Base-by-base conservation (phyloP, 2,888 invertebrate genomes). In the Melieria picta region DNA sequence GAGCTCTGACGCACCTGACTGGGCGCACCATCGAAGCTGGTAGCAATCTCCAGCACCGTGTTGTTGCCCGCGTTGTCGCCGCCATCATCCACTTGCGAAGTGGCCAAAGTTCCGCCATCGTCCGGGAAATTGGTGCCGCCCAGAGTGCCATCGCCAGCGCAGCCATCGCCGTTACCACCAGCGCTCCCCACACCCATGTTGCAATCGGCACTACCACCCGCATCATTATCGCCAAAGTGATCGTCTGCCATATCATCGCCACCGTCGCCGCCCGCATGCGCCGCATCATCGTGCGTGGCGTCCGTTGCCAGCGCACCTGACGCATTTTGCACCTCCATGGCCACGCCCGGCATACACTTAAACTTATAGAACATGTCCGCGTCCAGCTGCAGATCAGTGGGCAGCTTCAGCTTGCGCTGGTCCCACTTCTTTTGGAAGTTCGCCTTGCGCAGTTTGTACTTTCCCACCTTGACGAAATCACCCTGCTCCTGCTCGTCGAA, bases 21-120 rank as follows among this genome's bases (percentile, higher is more conserved):
- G 0, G 93, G 93, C 3, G 91, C 91, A 60, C 91, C 90, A 9
- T 93, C 88, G 84, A 93, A 89, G 80, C 92, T 89, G 4, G 88
- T 88, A 0, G 89, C 89, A 48, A 87, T 87, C 77, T 87, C 86
- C 10, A 85, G 76, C 5, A 86, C 79, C 0, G 85, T 85, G 63
- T 82, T 80, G 72, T 82, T 83, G 65, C 57, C 70, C n/a, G n/a
- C 57, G 70, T 76, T 71, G 11, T 73, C 71, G 47, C 60, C 62
- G 69, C 69, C 57, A 86, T 88, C 0, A 76, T 75, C 50, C 3
- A 47, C 11, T 1, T 55, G 46, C 9, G 62, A 62, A 55, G 85
- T 87, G 0, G 85, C 83, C 67, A 13, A 5, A 4, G 84, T 80
- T 52, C 86, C 86, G 16, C 80, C 79, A 70, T 86, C 87, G 57